A percentile compares a stretch with the other conserved stretches of the same genome.
Evolutionary conservation across 2,888 invertebrate species (phyloP).

Genomic region (Torymus tubicola): DNA sequence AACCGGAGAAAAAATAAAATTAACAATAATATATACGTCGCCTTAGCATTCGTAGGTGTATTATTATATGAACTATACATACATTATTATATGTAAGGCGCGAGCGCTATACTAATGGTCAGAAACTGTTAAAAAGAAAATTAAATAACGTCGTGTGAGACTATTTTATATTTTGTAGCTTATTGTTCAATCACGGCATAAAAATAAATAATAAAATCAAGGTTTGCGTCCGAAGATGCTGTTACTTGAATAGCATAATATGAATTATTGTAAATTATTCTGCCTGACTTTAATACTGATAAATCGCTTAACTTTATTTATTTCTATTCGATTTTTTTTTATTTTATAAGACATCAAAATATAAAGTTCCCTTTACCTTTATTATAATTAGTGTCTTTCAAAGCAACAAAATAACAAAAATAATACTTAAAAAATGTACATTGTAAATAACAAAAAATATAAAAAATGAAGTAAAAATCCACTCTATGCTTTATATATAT

Average conservation of each 20-base stretch:
- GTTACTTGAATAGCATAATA: conserved; percentile 41
- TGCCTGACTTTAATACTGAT: conserved; percentile 48
- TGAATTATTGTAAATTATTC: conserved; percentile 52
- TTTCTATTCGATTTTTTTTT: conserved; percentile 37
- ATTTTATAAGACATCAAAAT: conserved; percentile 31
- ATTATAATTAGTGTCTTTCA: conserved; percentile 53
- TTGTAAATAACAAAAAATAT: conserved; percentile 59
- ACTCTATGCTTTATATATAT: conserved; percentile 31
- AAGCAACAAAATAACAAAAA: conserved; percentile 43
- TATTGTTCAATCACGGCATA: conserved; percentile 46
- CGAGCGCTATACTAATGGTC: conserved; percentile 32
- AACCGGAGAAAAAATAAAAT: conserved; percentile 31
- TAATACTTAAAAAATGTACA: conserved; percentile 56
- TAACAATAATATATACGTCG: conserved; percentile 35
- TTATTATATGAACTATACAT: conserved; percentile 35
- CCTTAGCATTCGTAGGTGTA: conserved; percentile 39
- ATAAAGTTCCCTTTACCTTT: conserved; percentile 49
- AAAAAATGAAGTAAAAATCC: conserved; percentile 54
- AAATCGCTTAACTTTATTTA: conserved; percentile 53
- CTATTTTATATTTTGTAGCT: conserved; percentile 57
- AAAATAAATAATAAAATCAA: conserved; percentile 34
- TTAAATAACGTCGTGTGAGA: conserved; percentile 44
- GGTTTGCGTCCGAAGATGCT: conserved; percentile 29
- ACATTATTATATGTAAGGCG: conserved; percentile 40
- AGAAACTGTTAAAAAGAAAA: conserved; percentile 25